Conservation (phyloP, 2,797 vertebrate genomes). For the Thalassophryne amazonica region DNA sequence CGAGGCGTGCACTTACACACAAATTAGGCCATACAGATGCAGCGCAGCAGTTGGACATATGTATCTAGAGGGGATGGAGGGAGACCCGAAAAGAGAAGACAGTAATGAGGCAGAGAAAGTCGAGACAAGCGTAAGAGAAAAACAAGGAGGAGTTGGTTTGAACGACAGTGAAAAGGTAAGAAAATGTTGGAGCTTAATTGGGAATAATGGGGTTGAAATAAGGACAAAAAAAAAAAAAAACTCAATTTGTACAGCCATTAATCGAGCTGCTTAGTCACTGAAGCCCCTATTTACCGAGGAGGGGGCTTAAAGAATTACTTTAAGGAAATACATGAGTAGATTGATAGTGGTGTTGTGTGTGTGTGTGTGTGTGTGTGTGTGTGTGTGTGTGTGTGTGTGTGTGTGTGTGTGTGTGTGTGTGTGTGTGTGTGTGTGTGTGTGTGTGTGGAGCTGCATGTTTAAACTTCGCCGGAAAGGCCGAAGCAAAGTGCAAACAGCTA, state of each 20-base stretch:
- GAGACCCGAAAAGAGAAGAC: background rate
- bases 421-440: too few relatives aligned
- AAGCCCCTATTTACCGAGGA: background rate
- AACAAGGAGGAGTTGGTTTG: conserved; percentile 3
- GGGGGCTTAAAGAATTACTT: too few relatives aligned
- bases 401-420: too few relatives aligned
- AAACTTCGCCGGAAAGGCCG: too few relatives aligned
- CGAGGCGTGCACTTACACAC: conserved; percentile 11
- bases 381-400: too few relatives aligned
- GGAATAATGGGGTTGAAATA: background rate
- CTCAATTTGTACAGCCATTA: background rate
- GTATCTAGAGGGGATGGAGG: conserved; percentile 20
- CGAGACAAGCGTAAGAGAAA: background rate
- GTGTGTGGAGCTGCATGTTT: too few relatives aligned
- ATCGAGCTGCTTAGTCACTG: background rate
- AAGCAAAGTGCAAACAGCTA: too few relatives aligned
- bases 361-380: too few relatives aligned
- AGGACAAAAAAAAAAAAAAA: background rate
- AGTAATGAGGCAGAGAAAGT: conserved; percentile 11
- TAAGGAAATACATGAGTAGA: too few relatives aligned
- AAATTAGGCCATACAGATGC: conserved; percentile 53
- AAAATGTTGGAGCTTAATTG: background rate
- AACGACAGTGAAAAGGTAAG: background rate
- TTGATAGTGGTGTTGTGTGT: too few relatives aligned
- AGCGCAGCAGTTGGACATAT: conserved; percentile 35